A percentile compares a stretch with the other conserved stretches of the same genome.
Conservation (phyloP, 2,113 vertebrate genomes). For the Astur gentilis region DNA sequence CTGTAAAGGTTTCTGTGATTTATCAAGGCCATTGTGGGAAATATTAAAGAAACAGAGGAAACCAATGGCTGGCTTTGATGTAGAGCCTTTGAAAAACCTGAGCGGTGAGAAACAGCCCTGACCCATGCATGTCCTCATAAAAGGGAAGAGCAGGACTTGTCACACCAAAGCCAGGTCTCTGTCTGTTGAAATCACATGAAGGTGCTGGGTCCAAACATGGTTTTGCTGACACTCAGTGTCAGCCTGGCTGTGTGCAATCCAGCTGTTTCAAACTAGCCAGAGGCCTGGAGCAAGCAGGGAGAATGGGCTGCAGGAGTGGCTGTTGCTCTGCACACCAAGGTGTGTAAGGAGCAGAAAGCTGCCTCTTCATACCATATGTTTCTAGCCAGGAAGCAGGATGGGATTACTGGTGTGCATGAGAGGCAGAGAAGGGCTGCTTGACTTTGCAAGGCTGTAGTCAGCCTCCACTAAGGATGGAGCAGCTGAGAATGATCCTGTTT, state of each 20-base stretch:
- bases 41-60: not conserved
- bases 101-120: not conserved
- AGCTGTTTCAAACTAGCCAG: too few relatives aligned
- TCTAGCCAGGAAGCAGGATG: not conserved
- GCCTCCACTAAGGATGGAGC: not conserved
- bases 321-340: not conserved
- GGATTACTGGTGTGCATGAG: not conserved
- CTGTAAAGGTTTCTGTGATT: not conserved
- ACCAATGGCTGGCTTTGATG: conserved; percentile 25
- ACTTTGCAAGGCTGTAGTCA: not conserved
- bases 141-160: not conserved
- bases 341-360: not conserved
- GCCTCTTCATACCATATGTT: rapidly evolving
- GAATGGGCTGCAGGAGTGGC: not conserved
- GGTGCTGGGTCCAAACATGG: not conserved
- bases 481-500: not conserved
- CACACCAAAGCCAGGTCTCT: not conserved
- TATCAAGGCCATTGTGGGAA: conserved; percentile 22
- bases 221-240: not conserved
- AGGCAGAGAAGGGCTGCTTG: not conserved
- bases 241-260: not conserved
- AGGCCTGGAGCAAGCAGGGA: not conserved
- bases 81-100: conserved; percentile 5
- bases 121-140: not conserved
- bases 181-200: not conserved